These are phyloP conservation scores for Acleris emargana DNA, from an alignment of 2,888 invertebrate genomes.

Conservation along the genomic window DNA sequence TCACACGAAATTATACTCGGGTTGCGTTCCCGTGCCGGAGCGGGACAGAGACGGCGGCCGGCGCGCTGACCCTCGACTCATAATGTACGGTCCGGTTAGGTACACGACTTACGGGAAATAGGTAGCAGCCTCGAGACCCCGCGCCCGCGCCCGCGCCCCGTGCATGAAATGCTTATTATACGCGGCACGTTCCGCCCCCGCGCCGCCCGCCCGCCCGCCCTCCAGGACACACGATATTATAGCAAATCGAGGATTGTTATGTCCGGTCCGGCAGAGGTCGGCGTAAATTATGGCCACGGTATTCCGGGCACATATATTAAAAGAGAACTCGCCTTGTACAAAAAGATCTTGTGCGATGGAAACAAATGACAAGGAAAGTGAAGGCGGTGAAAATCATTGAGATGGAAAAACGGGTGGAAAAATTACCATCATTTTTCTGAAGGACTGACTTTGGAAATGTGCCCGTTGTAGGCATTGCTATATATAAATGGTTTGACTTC, in stretches of 20 bases:
- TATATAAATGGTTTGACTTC: background rate
- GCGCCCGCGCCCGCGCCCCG: conserved; percentile 73
- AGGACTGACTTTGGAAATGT: conserved; percentile 42
- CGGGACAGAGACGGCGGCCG: conserved; percentile 76
- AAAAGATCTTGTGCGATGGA: conserved; percentile 82
- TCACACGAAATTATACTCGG: conserved; percentile 81
- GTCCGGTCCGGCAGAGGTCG: conserved; percentile 84
- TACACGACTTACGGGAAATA: conserved; percentile 83
- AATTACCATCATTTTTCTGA: conserved; percentile 67
- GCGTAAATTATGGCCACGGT: conserved; percentile 84
- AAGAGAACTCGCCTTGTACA: conserved; percentile 82
- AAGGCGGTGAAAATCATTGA: conserved; percentile 77
- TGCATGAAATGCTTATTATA: conserved; percentile 86
- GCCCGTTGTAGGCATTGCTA: conserved; percentile 9
- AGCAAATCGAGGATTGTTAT: conserved; percentile 85
- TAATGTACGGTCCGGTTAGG: conserved; percentile 85
- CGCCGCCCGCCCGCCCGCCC: conserved; percentile 59
- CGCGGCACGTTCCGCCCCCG: conserved; percentile 81
- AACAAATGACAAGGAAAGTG: conserved; percentile 84
- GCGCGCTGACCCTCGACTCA: conserved; percentile 82
- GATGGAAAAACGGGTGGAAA: conserved; percentile 69
- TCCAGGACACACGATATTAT: conserved; percentile 80
- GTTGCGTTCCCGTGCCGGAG: conserved; percentile 62
- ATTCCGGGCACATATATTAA: conserved; percentile 85
- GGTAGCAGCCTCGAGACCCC: conserved; percentile 75